A percentile compares a stretch with the other conserved stretches of the same genome.
Conservation (phyloP, 1,140 invertebrate species). For the Sycophila sp. region DNA sequence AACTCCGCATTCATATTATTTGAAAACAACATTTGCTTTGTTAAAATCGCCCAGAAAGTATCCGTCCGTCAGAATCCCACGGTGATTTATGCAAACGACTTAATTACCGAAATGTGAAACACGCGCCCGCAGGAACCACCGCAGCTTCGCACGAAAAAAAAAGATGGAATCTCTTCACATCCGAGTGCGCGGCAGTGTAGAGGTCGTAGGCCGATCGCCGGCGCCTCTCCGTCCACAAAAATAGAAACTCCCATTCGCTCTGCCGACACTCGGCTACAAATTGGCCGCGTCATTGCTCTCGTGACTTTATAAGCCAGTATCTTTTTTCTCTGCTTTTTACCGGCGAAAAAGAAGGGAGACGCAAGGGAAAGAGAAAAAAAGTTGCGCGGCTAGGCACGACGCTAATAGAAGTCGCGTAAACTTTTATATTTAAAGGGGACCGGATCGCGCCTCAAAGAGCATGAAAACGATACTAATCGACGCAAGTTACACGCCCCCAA, state of each 20-base stretch:
- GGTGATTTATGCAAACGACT: too few species aligned
- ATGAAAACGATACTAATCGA: constrained; percentile 32
- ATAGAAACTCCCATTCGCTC: constrained; percentile 57
- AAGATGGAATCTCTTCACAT: too few species aligned
- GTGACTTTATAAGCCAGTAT: constrained; percentile 42
- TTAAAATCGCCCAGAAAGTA: too few species aligned
- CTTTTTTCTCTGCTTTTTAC: constrained; percentile 35
- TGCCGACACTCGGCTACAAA: constrained; percentile 64
- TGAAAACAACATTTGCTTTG: too few species aligned
- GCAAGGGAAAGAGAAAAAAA: constrained; percentile 11
- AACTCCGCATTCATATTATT: too few species aligned
- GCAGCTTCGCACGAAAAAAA: too few species aligned
- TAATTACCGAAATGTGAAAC: too few species aligned
- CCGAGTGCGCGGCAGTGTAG: constrained; percentile 35
- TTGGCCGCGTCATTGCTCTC: constrained; percentile 63
- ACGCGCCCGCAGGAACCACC: too few species aligned
- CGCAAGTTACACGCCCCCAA: neutral
- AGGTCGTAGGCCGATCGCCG: constrained; percentile 32
- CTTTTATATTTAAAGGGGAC: constrained; percentile 30
- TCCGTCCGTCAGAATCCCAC: too few species aligned
- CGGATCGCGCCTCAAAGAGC: constrained; percentile 3
- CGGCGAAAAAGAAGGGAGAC: neutral
- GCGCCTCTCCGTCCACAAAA: constrained; percentile 49
- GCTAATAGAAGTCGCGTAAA: constrained; percentile 31
- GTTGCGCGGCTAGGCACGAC: constrained; percentile 15